Base-by-base conservation (phyloP, 2,797 vertebrate species). In the Pipistrellus kuhlii region DNA sequence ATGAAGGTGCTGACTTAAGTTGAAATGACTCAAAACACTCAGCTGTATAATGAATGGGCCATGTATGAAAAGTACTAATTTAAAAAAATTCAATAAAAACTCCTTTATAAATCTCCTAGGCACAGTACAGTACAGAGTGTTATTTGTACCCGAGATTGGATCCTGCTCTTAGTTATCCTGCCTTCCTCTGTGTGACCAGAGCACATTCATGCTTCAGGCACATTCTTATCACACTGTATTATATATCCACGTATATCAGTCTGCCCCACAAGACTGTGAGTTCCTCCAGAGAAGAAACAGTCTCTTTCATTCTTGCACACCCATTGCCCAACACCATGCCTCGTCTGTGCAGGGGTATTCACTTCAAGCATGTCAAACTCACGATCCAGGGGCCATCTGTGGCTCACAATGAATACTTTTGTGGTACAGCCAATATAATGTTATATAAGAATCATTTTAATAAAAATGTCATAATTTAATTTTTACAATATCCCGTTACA, bases 51-150 rank as follows among this genome's bases (percentile, higher is more conserved):
- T 71, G 10, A 90, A 69, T 59, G 68, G 44, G 14, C 27, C 46
- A 88, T 46, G 14, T 46, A 21, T n/a, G 51, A 51, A 10, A 96
- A 91, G 51, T 78, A 77, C 7, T 87, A 57, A 88, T 82, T 89
- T 77, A 73, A 23, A 57, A 72, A 85, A 95, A 85, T 87, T 88
- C 11, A 72, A 48, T 75, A 78, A 91, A 88, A 68, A 15, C 25
- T 27, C 18, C 48, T 83, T 71, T 80, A 35, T 64, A 59, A 62
- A 85, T 84, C 76, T 44, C 30, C 46, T 44, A 72, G 57, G 41
- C 30, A 66, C 13, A 72, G 44, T 9, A 48, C n/a, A 13, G 41
- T 35, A 68, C 38, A 92, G 41, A 57, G 20, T 27, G 3, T 32
- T 66, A 59, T 73, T 93, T 88, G 6, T 41, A 44, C n/a, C 8